Evolutionary conservation across 2,113 vertebrate genomes (phyloP), one percentile per base, ranked within the genome.

Genomic region (Campylorhamphus procurvoides): DNA sequence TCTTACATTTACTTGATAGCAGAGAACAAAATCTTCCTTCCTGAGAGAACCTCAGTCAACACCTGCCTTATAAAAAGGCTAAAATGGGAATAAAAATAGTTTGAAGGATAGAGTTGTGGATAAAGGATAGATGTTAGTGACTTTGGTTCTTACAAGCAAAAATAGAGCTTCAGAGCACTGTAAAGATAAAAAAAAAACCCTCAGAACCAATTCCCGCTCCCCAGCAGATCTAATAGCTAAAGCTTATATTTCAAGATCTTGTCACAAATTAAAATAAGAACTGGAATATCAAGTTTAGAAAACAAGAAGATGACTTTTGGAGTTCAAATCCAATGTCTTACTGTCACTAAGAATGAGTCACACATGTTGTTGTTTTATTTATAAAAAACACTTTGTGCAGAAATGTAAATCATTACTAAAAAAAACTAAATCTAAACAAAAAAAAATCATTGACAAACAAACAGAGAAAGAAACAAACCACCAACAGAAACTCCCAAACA

Each of bases 201-300:
- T 37, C 37, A 58, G 31, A n/a, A n/a, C 11, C 28, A 85, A 44
- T 1, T 7, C 8, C 12, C 3, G 7, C 4, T 17, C 8, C 3
- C 19, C 10, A n/a, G 19, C 15, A 56, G 18, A 50, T 42, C 5
- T 18, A 76, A n/a, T 46, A 12, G 5, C 7, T n/a, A 22, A 77
- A 76, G 13, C 68, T 13, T 91, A 20, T 87, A 55, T 90, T 88
- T 72, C 62, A 35, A 76, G 47, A 74, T 35, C 10, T 3, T 73
- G 14, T 33, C n/a, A 87, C 29, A 91, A 96, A 94, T 10, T 88
- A 78, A 92, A 95, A 44, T 23, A 22, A 91, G 33, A 96, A 87
- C 29, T 47, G 35, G 25, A 94, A 89, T 92, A 84, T 68, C 62
- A 97, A 84, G 29, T 75, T 87, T 47, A 74, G 53, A 77, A 46